Conservation (phyloP, 2,797 vertebrate genomes). For the Streptopelia turtur region DNA sequence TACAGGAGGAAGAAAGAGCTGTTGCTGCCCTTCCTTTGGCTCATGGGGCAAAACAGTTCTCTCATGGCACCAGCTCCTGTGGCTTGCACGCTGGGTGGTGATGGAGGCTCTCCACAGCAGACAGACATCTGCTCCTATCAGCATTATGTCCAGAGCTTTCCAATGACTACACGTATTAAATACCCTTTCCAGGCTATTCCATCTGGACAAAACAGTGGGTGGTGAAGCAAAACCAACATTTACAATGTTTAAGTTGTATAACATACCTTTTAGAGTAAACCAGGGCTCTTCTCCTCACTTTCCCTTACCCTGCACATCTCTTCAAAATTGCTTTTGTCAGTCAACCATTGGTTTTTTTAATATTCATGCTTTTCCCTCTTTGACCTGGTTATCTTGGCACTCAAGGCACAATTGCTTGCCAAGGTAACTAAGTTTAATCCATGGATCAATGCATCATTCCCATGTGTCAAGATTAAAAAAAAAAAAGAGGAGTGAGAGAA, state of each 20-base stretch:
- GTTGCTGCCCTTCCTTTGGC: neutral
- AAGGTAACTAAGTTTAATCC: constrained; percentile 66
- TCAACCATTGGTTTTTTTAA: constrained; percentile 50
- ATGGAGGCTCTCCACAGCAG: neutral
- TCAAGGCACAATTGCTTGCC: constrained; percentile 14
- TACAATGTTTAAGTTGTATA: constrained; percentile 40
- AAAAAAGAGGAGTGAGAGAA: neutral
- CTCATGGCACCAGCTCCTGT: neutral
- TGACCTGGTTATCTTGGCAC: constrained; percentile 69
- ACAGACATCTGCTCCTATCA: neutral
- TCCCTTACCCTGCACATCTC: neutral
- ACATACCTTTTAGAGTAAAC: neutral
- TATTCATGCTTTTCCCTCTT: constrained; percentile 33
- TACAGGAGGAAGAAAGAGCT: neutral
- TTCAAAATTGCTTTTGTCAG: constrained; percentile 66
- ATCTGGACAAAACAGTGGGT: constrained; percentile 35
- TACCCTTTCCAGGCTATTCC: constrained; percentile 16
- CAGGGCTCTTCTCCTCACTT: neutral
- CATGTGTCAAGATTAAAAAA: constrained; percentile 7
- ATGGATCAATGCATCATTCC: constrained; percentile 25
- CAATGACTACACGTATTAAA: neutral
- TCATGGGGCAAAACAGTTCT: neutral
- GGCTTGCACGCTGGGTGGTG: neutral
- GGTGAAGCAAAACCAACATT: constrained; percentile 55
- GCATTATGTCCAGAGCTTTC: neutral